Percentiles rank a stretch among this genome's conserved stretches.
These are phyloP conservation scores for Graphium colonna DNA, from an alignment of 2,888 invertebrate genomes.

Conservation along the genomic window DNA sequence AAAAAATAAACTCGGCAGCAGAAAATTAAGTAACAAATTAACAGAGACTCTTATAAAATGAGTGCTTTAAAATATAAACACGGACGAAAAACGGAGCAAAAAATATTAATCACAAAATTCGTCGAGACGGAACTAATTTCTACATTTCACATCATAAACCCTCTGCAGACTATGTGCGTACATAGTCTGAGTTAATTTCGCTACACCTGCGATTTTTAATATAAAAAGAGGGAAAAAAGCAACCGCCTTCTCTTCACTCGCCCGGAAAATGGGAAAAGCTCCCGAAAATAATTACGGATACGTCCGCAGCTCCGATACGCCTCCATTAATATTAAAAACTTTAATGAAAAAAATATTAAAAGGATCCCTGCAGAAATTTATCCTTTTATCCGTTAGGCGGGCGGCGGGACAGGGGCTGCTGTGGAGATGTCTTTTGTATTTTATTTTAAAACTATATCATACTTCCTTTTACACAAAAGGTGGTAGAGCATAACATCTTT, in stretches of 20 bases:
- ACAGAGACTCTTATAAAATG: slow-evolving; percentile 5
- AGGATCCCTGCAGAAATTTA: slow-evolving; percentile 61
- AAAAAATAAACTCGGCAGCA: background rate
- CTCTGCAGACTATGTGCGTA: slow-evolving; percentile 17
- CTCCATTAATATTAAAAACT: slow-evolving; percentile 78
- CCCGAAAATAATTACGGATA: slow-evolving; percentile 69
- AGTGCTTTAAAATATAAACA: slow-evolving; percentile 15
- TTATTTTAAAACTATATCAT: no score
- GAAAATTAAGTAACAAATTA: slow-evolving; percentile 3
- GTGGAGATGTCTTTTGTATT: slow-evolving; percentile 39
- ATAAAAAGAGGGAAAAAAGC: slow-evolving; percentile 29
- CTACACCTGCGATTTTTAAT: slow-evolving; percentile 34
- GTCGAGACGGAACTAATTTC: slow-evolving; percentile 24
- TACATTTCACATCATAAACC: slow-evolving; percentile 22
- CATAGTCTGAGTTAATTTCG: slow-evolving; percentile 26
- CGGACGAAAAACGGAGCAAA: slow-evolving; percentile 14
- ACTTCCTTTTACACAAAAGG: no score
- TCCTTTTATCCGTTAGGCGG: slow-evolving; percentile 77
- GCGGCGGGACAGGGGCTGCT: slow-evolving; percentile 38
- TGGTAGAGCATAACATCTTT: no score
- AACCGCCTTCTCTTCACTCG: slow-evolving; percentile 33
- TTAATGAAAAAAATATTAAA: slow-evolving; percentile 80
- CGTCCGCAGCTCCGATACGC: slow-evolving; percentile 55
- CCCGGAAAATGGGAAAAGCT: slow-evolving; percentile 59
- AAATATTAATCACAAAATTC: slow-evolving; percentile 22